phyloP scores from a whole-genome alignment of 2,797 vertebrate species.

The Parambassis ranga region DNA sequence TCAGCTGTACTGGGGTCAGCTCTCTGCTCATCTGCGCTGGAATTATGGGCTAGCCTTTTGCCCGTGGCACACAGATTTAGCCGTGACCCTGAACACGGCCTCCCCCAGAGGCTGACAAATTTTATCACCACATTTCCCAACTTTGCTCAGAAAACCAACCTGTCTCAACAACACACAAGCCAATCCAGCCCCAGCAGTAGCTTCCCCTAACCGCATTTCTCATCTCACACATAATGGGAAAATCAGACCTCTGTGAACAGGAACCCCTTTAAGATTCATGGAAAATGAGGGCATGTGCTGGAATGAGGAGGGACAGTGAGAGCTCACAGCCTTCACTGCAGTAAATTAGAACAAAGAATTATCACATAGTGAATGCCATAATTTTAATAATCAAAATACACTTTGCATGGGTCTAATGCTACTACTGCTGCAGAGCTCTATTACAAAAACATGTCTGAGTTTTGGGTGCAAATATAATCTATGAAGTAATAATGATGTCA shows the following conservation, averaged over 20 bases:
- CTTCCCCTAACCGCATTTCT: slow-evolving; percentile 64
- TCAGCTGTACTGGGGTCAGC: slow-evolving; percentile 78
- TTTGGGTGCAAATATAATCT: slow-evolving; percentile 44
- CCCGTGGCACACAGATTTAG: slow-evolving; percentile 87
- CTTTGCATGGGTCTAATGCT: too few relatives aligned
- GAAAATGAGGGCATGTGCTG: slow-evolving; percentile 52
- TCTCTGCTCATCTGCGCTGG: slow-evolving; percentile 85
- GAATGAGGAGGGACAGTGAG: slow-evolving; percentile 40
- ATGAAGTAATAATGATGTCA: slow-evolving; percentile 48
- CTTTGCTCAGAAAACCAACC: slow-evolving; percentile 67
- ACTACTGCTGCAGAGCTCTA: not conserved
- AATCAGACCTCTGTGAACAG: slow-evolving; percentile 68
- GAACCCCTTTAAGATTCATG: slow-evolving; percentile 69
- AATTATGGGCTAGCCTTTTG: slow-evolving; percentile 86
- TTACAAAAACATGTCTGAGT: not conserved
- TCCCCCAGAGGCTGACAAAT: slow-evolving; percentile 84
- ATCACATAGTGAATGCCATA: slow-evolving; percentile 14
- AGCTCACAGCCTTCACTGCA: slow-evolving; percentile 17
- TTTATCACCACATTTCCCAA: slow-evolving; percentile 86
- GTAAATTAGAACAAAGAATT: slow-evolving; percentile 2
- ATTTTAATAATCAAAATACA: too few relatives aligned
- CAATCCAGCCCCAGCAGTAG: slow-evolving; percentile 49
- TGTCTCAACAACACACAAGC: slow-evolving; percentile 32
- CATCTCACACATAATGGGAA: slow-evolving; percentile 73
- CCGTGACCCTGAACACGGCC: slow-evolving; percentile 84